These are phyloP conservation scores for Halichondria panicea DNA, from an alignment of 37 sponge, comb jelly and placozoan genomes.

Conservation along the genomic window DNA sequence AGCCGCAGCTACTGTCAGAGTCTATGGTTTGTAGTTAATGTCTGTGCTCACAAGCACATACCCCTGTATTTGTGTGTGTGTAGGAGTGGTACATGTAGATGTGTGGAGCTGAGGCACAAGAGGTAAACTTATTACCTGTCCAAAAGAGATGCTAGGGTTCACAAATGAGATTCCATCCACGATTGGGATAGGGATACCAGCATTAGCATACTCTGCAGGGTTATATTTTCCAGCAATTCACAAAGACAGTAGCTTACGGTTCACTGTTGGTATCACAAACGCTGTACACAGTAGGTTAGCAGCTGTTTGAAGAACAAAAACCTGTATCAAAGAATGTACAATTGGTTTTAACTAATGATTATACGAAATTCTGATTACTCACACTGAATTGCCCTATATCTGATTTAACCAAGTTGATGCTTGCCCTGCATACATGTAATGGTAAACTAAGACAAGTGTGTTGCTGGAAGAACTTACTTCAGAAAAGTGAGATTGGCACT, in stretches of 20 bases:
- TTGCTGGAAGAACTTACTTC: conserved; percentile 27
- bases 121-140: conserved; percentile 37
- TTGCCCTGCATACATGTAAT: conserved; percentile 37
- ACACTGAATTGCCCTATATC: conserved; percentile 69
- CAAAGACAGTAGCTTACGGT: conserved; percentile 31
- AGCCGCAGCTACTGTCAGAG: too few relatives aligned
- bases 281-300: conserved; percentile 33
- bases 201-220: conserved; percentile 56
- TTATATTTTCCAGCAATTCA: not conserved
- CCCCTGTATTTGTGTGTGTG: conserved; percentile 12
- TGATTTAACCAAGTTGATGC: conserved; percentile 29
- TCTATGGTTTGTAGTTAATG: conserved; percentile 74
- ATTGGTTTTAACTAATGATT: not conserved
- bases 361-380: conserved; percentile 7
- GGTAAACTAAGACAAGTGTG: not conserved
- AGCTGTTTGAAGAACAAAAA: conserved; percentile 39
- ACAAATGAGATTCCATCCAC: conserved; percentile 69
- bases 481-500: conserved; percentile 57
- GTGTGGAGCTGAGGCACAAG: not conserved
- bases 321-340: conserved; percentile 11
- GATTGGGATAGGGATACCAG: conserved; percentile 64
- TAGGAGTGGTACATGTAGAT: not conserved
- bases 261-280: conserved; percentile 50
- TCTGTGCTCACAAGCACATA: conserved; percentile 66
- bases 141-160: conserved; percentile 46